phyloP scores from a whole-genome alignment of 2,888 invertebrate genomes.

The Drosophila cognata region DNA sequence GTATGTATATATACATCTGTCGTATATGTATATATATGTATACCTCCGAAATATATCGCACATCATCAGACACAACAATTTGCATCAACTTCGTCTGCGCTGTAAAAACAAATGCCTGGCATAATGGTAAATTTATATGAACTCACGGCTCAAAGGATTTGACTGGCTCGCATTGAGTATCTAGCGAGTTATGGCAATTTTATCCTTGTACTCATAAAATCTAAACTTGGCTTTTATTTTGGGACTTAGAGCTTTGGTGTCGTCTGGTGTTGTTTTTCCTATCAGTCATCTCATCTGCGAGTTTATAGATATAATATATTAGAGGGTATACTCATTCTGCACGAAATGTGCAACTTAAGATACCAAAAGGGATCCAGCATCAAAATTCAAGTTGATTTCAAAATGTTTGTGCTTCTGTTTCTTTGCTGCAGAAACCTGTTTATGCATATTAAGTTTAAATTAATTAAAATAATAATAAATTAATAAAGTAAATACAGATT shows the following conservation, averaged over 20 bases:
- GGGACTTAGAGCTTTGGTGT: slow-evolving; percentile 11
- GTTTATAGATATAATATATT: neutral
- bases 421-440: neutral
- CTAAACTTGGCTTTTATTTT: slow-evolving; percentile 9
- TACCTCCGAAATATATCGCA: slow-evolving; percentile 46
- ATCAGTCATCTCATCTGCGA: slow-evolving; percentile 15
- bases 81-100: slow-evolving; percentile 62
- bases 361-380: neutral
- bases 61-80: slow-evolving; percentile 62
- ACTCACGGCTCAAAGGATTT: slow-evolving; percentile 1
- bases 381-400: neutral
- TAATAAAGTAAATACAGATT: neutral
- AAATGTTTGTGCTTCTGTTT: neutral
- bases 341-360: neutral
- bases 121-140: slow-evolving; percentile 68
- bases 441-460: neutral
- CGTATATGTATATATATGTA: neutral
- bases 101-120: slow-evolving; percentile 65
- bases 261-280: slow-evolving; percentile 3
- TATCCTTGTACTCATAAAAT: slow-evolving; percentile 42
- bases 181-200: slow-evolving; percentile 56
- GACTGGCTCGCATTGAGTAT: slow-evolving; percentile 23
- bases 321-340: neutral
- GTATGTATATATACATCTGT: neutral
- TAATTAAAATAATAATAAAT: too few species aligned